Evolutionary conservation across 37 sponge, comb jelly and placozoan genomes (phyloP).

Genomic region (Haliclona indistincta): DNA sequence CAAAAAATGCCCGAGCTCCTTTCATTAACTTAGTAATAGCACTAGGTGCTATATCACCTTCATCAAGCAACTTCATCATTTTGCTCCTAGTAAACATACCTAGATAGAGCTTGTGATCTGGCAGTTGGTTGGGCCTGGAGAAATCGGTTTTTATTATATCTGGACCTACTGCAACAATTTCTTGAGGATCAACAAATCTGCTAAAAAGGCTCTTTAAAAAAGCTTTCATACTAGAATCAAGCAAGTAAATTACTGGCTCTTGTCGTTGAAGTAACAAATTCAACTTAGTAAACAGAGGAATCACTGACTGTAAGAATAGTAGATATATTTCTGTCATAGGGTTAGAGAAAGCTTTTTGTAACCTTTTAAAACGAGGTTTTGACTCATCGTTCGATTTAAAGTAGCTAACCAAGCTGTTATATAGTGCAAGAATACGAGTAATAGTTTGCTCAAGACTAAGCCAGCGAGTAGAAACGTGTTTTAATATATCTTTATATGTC

Average conservation of each 20-base stretch:
- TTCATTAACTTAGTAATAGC: constrained; percentile 26
- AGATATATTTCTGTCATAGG: constrained; percentile 36
- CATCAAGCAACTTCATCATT: constrained; percentile 12
- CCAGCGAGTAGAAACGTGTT: constrained; percentile 29
- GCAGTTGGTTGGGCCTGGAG: constrained; percentile 9
- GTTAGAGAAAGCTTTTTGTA: constrained; percentile 6
- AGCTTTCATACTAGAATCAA: neutral
- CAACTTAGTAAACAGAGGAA: constrained; percentile 16
- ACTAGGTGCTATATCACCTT: constrained; percentile 14
- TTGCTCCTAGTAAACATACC: constrained; percentile 31
- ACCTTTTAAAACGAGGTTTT: neutral
- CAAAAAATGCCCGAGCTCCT: constrained; percentile 47
- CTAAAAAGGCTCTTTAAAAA: constrained; percentile 3
- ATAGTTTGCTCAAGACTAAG: constrained; percentile 35
- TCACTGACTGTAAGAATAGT: constrained; percentile 16
- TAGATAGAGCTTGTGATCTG: constrained; percentile 10
- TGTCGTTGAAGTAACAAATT: constrained; percentile 4
- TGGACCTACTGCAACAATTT: neutral
- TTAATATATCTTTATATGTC: constrained; percentile 18
- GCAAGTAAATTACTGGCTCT: constrained; percentile 3
- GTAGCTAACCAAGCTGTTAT: constrained; percentile 15
- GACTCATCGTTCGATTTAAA: constrained; percentile 20
- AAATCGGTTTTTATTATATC: neutral
- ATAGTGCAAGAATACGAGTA: constrained; percentile 13
- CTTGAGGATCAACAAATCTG: constrained; percentile 1